Evolutionary conservation across 2,797 vertebrate genomes (phyloP), one percentile per base, ranked within the genome.

Genomic region (Trichosurus vulpecula): DNA sequence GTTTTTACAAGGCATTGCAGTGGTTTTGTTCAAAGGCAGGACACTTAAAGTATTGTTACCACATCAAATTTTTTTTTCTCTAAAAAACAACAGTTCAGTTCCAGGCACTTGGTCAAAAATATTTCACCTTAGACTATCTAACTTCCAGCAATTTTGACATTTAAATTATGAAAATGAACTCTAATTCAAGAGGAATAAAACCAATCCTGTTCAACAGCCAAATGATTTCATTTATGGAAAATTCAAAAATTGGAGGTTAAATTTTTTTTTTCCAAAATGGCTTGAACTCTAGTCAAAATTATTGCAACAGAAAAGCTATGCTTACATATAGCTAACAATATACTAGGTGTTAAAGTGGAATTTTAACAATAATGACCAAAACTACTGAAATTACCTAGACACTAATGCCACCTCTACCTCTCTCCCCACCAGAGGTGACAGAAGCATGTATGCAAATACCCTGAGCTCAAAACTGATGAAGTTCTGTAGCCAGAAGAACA

Each of bases 81-180:
- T 91, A 95, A 93, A 47, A 81, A 25, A 47, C 74, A 87, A 87
- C 52, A 54, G 35, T 92, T n/a, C 35, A 91, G 12, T 74, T 92
- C 57, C 51, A 92, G 54, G 58, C 41, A 14, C 58, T 53, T 54
- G 53, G 8, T 54, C 13, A 58, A 19, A 94, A 19, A 57, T 41
- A 92, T 53, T 74, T 93, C 52, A 12, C 92, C 6, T 19, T 35
- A 47, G 41, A 81, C 22, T 87, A 51, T 27, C 22, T 66, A n/a
- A 95, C 93, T 66, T 92, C 14, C 89, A 92, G 90, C 61, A 52
- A 94, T 96, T 51, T 56, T 16, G 90, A 95, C 55, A 93, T 2
- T 41, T 81, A 90, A 57, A 91, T 54, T 74, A 74, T 74, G 6
- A 92, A 94, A 61, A 47, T 87, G 16, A 93, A 25, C 29, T 96